Evolutionary conservation across 1,140 invertebrate genomes (phyloP), one percentile per base, ranked within the genome.

Genomic region (Dinoponera quadriceps): DNA sequence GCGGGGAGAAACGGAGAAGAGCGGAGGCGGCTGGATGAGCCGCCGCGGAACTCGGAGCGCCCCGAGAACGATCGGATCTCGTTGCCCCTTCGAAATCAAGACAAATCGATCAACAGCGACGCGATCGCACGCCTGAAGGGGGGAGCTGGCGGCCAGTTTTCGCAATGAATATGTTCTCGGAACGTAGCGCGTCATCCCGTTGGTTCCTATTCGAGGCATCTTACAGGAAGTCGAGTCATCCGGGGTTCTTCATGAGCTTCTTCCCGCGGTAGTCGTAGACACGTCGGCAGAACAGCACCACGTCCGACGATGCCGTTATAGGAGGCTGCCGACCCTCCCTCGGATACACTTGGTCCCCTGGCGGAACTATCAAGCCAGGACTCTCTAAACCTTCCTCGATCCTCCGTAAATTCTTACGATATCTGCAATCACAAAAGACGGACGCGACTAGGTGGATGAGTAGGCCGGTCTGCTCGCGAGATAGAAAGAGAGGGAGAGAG

Each of bases 231-330:
- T 94, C 93, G 91, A 95, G 92, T 95, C 95, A 95, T 94, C 95
- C 95, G 65, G 96, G 96, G 94, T 96, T 96, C 90, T 96, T 96
- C 59, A 96, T 95, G 83, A 97, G 96, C 86, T 97, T 96, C 89
- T 97, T 97, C 81, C 98, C 97, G 75, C 98, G 96, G 94, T 98
- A 99, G 94, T 99, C 98, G 94, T 99, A 99, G 48, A 99, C 98
- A 86, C 97, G 97, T 20, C 98, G 96, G 94, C 98, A 99, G 94
- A 99, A 98, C 89, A 99, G 98, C 2, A 99, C 97, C 92, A 98
- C 96, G 85, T 99, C 98, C 38, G 97, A 96, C 55, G 95, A 92
- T 11, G 97, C 96, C 85, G 96, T 96, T 38, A 96, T 95, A 38
- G 96, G 96, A n/a, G 97, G 96, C 89, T 97, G 96, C 49, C 95